Base-by-base conservation (phyloP, 2,888 invertebrate genomes). In the Mimachlamys varia region DNA sequence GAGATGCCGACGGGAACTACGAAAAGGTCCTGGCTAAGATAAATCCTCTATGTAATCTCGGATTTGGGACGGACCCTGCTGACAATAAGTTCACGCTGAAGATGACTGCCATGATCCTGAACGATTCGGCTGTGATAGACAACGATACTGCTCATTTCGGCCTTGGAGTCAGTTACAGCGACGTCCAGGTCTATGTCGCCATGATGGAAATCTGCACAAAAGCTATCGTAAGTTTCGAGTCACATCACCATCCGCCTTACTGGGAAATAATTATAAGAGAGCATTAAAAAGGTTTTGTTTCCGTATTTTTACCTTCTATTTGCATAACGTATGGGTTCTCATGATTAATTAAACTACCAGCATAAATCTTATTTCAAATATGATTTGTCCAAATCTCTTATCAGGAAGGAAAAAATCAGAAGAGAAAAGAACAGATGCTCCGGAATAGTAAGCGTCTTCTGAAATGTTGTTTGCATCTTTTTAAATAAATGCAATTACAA, bases 141-240 rank as follows among this genome's bases (percentile, higher is more conserved):
- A 88, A 53, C 27, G 53, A 53, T 22, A 90, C 90, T 7, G 89
- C 90, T 12, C 91, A 91, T 90, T 91, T 90, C 33, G 92, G 90
- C 5, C 50, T 92, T 22, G 92, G 92, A 17, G 88, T 90, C 7
- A 90, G 87, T 19, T 92, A 92, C 87, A 92, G 90, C 33, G 44
- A 89, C 15, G 89, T 90, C 0, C 92, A 92, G 38, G 90, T 92
- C 17, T 92, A 90, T 90, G 92, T 92, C 10, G 92, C 90, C 2
- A 90, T 90, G 53, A 89, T 90, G 33, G 89, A 90, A 15, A 44
- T 92, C 0, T 88, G 55, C 27, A 89, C 88, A 33, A 89, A 76
- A 62, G 89, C 89, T 49, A 87, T 89, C 10, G 92, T 92, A 90
- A 50, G 92, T 90, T 27, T 12, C 37, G 37, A 19, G n/a, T n/a